Evolutionary conservation across 2,113 vertebrate genomes (phyloP).

Genomic region (Pogona vitticeps): DNA sequence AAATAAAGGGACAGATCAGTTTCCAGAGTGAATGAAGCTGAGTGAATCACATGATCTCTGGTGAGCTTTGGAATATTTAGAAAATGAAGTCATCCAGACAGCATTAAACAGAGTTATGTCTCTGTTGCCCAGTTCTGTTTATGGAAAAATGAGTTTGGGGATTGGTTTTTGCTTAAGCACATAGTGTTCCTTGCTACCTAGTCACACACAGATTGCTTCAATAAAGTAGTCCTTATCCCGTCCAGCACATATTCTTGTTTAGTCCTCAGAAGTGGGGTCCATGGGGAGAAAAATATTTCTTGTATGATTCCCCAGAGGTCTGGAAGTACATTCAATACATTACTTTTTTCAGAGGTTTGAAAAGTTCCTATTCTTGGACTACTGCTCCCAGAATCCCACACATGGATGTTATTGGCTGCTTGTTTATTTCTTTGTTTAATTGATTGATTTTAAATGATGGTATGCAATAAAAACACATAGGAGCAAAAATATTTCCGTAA

Average conservation of each 20-base stretch:
- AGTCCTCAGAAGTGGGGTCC: slow-evolving; percentile 23
- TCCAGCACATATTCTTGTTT: slow-evolving; percentile 53
- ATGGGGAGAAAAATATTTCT: slow-evolving; percentile 33
- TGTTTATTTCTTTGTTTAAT: background rate
- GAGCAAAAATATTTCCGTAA: slow-evolving; percentile 40
- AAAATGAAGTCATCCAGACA: slow-evolving; percentile 76
- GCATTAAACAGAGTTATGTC: slow-evolving; percentile 71
- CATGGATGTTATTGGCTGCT: no score
- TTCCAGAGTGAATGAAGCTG: slow-evolving; percentile 59
- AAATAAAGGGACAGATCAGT: slow-evolving; percentile 56
- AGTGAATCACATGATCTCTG: slow-evolving; percentile 59
- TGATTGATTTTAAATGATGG: slow-evolving; percentile 35
- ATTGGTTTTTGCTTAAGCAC: slow-evolving; percentile 66
- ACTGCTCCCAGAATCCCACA: slow-evolving; percentile 53
- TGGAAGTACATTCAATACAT: slow-evolving; percentile 40
- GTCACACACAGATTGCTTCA: slow-evolving; percentile 53
- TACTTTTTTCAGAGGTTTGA: slow-evolving; percentile 39
- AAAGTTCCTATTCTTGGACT: slow-evolving; percentile 47
- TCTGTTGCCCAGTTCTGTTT: slow-evolving; percentile 71
- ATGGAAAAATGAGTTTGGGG: slow-evolving; percentile 73
- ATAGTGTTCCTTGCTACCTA: slow-evolving; percentile 65
- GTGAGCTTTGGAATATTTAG: slow-evolving; percentile 64
- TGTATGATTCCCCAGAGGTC: slow-evolving; percentile 62
- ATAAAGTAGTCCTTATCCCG: slow-evolving; percentile 63
- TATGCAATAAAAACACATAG: slow-evolving; percentile 52